A percentile compares a stretch with the other conserved stretches of the same genome.
phyloP scores from a whole-genome alignment of 2,797 vertebrate genomes.

The Lemur catta region DNA sequence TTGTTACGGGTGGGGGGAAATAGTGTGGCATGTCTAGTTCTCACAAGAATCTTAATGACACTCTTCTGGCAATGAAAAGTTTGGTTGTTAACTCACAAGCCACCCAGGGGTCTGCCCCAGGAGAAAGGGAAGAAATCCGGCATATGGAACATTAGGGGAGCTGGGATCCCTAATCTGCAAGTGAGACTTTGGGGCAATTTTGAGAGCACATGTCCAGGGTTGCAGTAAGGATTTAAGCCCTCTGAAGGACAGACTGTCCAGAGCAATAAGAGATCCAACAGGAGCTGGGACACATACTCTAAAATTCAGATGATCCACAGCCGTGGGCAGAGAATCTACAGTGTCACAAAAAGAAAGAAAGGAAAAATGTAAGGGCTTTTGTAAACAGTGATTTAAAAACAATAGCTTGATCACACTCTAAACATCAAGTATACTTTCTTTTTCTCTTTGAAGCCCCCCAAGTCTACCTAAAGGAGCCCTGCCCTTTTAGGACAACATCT shows the following conservation, averaged over 20 bases:
- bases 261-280: not conserved
- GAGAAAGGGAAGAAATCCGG: not conserved
- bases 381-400: not conserved
- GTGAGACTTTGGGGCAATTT: not conserved
- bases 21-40: rapidly evolving
- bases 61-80: not conserved
- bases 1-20: rapidly evolving
- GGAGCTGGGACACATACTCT: not conserved
- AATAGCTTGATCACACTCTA: not conserved
- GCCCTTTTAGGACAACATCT: not conserved
- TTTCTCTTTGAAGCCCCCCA: not conserved
- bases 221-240: not conserved
- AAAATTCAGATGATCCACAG: not conserved
- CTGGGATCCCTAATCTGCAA: not conserved
- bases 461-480: not conserved
- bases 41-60: not conserved
- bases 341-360: not conserved
- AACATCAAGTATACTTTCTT: not conserved
- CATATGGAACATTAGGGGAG: rapidly evolving
- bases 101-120: not conserved
- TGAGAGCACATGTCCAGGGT: not conserved
- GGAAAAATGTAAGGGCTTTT: not conserved
- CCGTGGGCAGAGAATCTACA: not conserved
- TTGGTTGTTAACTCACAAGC: not conserved
- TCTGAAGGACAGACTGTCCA: not conserved